Base-by-base conservation (phyloP, 2,888 invertebrate species). In the Melanostoma mellinum region DNA sequence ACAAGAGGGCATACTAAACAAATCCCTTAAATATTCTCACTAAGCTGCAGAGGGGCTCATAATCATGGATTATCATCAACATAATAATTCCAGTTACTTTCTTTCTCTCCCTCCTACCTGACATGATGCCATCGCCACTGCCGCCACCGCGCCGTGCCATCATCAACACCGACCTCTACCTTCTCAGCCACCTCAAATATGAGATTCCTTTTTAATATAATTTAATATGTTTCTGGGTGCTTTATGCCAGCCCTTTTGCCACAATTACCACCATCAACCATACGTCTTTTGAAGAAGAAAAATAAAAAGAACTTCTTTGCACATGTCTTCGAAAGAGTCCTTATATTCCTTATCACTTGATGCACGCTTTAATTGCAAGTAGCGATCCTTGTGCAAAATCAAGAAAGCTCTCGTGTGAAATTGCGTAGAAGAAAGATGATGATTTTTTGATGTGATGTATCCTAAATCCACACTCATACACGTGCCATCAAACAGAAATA, bases 401-500 rank as follows among this genome's bases (percentile, higher is more conserved):
- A 60, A 36, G 3, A 32, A 5, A 30, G 9, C 33, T 20, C 65
- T 32, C 50, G 42, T 52, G 48, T 53, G 60, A 65, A 69, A 58
- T 71, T 63, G 36, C 56, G 50, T 44, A 35, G 50, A 10, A 63
- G 33, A 20, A 8, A 67, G 60, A 38, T 68, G 50, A 68, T 79
- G 36, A 79, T 63, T 61, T 36, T 48, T 48, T 0, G 20, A 61
- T 56, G 42, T 42, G 63, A 63, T 61, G 35, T 68, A 72, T 60
- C 60, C 60, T 46, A 30, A 8, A 52, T 67, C 40, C 38, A 68
- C 9, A 46, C 40, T 40, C 2, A 36, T 3, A 61, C 20, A 48
- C 36, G 65, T 60, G 44, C 52, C 69, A 63, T 46, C 58, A 60
- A 48, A 32, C 52, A 48, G 10, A 52, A 58, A 58, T 58, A 68